Percentiles rank a stretch among this genome's conserved stretches.
Conservation (phyloP, 1,140 invertebrate species). For the Chironomus striatipennis region DNA sequence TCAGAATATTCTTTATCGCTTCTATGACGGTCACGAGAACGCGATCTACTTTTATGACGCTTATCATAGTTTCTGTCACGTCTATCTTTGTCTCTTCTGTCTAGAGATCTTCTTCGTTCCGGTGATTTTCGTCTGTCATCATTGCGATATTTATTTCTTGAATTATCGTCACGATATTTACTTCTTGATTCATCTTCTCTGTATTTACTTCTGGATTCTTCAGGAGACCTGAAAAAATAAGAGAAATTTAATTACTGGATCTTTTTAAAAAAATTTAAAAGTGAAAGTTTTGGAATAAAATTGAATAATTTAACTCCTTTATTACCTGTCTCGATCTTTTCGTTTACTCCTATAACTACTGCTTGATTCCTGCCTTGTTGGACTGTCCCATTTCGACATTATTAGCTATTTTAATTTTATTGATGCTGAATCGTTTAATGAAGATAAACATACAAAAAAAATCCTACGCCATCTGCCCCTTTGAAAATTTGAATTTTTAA, state of each 20-base stretch:
- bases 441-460: too few species aligned
- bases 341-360: neutral
- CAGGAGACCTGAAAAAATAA: neutral
- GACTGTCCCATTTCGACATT: conserved; percentile 35
- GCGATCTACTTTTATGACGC: too few species aligned
- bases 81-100: conserved; percentile 27
- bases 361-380: conserved; percentile 27
- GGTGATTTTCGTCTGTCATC: neutral
- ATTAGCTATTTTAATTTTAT: neutral
- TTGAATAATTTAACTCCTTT: too few species aligned
- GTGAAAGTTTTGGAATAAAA: neutral
- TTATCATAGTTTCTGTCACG: conserved; percentile 21
- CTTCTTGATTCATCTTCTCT: neutral
- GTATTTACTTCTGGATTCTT: neutral
- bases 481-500: too few species aligned
- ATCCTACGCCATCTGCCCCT: too few species aligned
- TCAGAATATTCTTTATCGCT: too few species aligned
- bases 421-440: too few species aligned
- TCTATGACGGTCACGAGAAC: too few species aligned
- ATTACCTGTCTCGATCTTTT: conserved; percentile 23
- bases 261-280: neutral
- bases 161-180: neutral
- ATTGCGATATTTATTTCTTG: neutral
- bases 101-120: neutral
- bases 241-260: neutral